Base-by-base conservation (phyloP, 92 coral and sea anemone genomes). In the Chrysogorgia sp. region DNA sequence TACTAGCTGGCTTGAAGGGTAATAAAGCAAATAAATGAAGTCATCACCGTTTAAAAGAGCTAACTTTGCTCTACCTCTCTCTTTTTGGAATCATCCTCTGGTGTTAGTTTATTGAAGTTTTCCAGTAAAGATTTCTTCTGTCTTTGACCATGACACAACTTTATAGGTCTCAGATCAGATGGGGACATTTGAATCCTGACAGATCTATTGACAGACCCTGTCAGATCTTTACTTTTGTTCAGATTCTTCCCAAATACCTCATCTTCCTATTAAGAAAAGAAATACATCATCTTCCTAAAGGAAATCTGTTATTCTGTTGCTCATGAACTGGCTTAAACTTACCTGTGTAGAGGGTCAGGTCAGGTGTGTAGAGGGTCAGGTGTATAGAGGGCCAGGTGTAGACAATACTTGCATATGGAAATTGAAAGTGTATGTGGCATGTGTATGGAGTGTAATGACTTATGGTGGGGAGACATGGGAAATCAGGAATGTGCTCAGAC, bases 121-220 rank as follows among this genome's bases (percentile, higher is more conserved):
- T 13, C 48, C 19, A 15, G 40, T 34, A 47, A 15, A 17, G 17
- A 26, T 69, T n/a, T 48, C 48, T 65, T 66, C 59, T 90, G 90
- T 63, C 93, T 84, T 59, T 93, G 98, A 19, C 98, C 98, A 80
- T 93, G 98, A 56, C 93, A 87, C 34, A 93, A 77, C 43, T 86
- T 86, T 24, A 93, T 90, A 21, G 98, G 98, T 59, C 86, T 91
- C 49, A 87, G 75, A 14, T 86, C 90, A 31, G 81, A 89, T 85
- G 93, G 86, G 20, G 85, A 88, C 40, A 72, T 85, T 55, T 90
- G 86, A 72, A 89, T 68, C 19, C 88, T 79, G 24, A 91, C 88
- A 37, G 90, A 81, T 9, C 82, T 71, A 19, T 82, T 64, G 0
- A 89, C 88, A 14, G 77, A 33, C 9, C 40, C 67, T 26, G 71